Conservation (phyloP, 2,888 invertebrate genomes). For the Thecocarcelia acutangulata region DNA sequence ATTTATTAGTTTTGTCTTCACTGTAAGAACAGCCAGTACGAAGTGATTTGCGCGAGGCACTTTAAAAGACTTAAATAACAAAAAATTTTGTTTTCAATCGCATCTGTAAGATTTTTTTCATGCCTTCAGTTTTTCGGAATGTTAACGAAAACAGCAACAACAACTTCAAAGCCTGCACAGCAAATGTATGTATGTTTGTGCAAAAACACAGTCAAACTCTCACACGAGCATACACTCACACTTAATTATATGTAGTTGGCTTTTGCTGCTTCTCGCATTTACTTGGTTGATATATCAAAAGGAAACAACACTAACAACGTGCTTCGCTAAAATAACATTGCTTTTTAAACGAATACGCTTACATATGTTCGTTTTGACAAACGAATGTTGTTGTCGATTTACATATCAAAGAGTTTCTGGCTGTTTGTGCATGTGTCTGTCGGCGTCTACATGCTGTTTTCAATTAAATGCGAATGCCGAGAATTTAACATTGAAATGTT, state of each 20-base stretch:
- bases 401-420: not conserved
- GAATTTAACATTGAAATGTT: slow-evolving; percentile 39
- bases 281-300: slow-evolving; percentile 28
- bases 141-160: slow-evolving; percentile 53
- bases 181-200: not conserved
- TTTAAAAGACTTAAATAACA: slow-evolving; percentile 82
- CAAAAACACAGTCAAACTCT: not conserved
- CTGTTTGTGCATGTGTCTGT: not conserved
- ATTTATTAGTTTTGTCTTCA: slow-evolving; percentile 76
- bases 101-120: slow-evolving; percentile 71
- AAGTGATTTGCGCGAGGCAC: slow-evolving; percentile 82
- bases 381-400: slow-evolving; percentile 21
- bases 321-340: slow-evolving; percentile 13
- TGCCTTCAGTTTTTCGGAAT: slow-evolving; percentile 39
- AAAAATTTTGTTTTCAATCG: slow-evolving; percentile 70
- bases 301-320: slow-evolving; percentile 2
- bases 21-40: slow-evolving; percentile 81
- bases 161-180: slow-evolving; percentile 53
- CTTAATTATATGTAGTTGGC: not conserved
- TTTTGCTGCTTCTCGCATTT: slow-evolving; percentile 42
- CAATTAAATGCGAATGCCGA: not conserved
- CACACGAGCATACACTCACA: not conserved
- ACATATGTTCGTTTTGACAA: slow-evolving; percentile 24
- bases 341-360: slow-evolving; percentile 16
- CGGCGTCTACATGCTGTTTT: not conserved